Evolutionary conservation across 2,113 vertebrate species (phyloP).

Genomic region (Ceuthmochares aereus): DNA sequence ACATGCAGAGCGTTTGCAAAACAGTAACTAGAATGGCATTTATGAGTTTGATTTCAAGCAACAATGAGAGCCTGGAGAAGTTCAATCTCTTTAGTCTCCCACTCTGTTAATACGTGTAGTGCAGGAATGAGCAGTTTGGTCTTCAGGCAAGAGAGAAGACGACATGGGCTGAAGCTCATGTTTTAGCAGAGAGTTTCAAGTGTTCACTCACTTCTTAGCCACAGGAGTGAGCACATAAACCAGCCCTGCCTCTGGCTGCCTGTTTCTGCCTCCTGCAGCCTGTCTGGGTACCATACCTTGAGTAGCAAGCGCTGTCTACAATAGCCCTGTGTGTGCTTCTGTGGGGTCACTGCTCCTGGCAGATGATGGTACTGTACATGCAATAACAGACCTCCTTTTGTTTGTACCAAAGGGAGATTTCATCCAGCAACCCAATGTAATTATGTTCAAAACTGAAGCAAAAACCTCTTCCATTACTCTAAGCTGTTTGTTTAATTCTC

Average conservation of each 20-base stretch:
- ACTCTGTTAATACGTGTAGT: not conserved
- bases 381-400: not conserved
- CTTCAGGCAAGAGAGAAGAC: not conserved
- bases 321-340: not conserved
- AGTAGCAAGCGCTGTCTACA: fast-evolving
- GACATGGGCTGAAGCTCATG: not conserved
- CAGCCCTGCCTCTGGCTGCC: not conserved
- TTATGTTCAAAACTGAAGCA: constrained; percentile 33
- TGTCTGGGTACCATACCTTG: not conserved
- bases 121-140: not conserved
- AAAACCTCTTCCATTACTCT: constrained; percentile 48
- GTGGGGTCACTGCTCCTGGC: not conserved
- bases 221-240: not conserved
- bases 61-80: not conserved
- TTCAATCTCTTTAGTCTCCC: not conserved
- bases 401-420: not conserved
- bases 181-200: not conserved
- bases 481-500: constrained; percentile 72
- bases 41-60: not conserved
- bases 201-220: not conserved
- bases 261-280: not conserved
- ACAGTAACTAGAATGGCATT: not conserved
- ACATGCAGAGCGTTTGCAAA: not conserved
- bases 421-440: constrained; percentile 13
- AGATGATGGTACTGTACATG: too few species aligned